Evolutionary conservation across 92 coral and sea anemone genomes (phyloP).

Genomic region (Porites cylindrica): DNA sequence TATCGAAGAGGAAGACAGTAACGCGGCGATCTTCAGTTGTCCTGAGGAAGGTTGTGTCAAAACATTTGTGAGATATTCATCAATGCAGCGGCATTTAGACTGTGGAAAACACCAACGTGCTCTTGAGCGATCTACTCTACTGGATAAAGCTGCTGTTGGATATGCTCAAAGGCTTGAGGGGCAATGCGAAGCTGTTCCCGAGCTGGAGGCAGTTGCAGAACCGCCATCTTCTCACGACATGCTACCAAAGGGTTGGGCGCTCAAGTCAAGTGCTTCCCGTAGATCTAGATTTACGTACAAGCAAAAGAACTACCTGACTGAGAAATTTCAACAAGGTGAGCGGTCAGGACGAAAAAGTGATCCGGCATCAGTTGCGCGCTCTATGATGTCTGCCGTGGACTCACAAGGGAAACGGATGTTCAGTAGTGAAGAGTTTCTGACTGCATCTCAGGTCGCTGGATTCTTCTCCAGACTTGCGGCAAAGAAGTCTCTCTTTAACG

Average conservation of each 20-base stretch:
- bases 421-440: conserved; percentile 27
- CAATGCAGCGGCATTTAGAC: conserved; percentile 67
- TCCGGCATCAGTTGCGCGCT: conserved; percentile 60
- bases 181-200: conserved; percentile 43
- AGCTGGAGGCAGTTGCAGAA: conserved; percentile 41
- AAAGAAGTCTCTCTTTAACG: too few species aligned
- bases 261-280: conserved; percentile 33
- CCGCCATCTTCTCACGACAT: conserved; percentile 9
- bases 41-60: conserved; percentile 72
- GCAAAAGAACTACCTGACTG: conserved; percentile 61
- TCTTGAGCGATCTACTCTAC: conserved; percentile 56
- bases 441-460: too few species aligned
- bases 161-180: conserved; percentile 62
- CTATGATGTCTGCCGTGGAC: conserved; percentile 58
- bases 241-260: conserved; percentile 72
- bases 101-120: conserved; percentile 62
- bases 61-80: conserved; percentile 58
- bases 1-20: too few species aligned
- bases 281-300: conserved; percentile 31
- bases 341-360: conserved; percentile 60
- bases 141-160: conserved; percentile 61
- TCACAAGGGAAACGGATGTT: conserved; percentile 41
- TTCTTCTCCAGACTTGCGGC: too few species aligned
- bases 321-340: conserved; percentile 57
- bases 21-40: too few species aligned